Percentiles rank a stretch among this genome's conserved stretches.
These are phyloP conservation scores for Cantharis lateralis DNA, from an alignment of 2,888 invertebrate species.

Conservation along the genomic window DNA sequence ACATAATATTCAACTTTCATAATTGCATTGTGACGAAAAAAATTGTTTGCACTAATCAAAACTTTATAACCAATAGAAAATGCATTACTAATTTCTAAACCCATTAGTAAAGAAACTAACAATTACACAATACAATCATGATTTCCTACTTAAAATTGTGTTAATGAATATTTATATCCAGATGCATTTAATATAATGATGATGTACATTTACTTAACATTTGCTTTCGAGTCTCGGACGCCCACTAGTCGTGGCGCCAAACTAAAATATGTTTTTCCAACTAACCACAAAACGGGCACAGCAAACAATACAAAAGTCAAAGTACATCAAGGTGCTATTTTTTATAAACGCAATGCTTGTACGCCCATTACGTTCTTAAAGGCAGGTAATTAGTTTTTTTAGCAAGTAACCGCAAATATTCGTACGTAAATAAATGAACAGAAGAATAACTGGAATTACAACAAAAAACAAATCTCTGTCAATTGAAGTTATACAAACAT, in stretches of 20 bases:
- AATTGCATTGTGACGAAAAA: background rate
- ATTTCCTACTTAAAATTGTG: conserved; percentile 1
- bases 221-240: conserved; percentile 11
- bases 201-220: conserved; percentile 18
- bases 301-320: conserved; percentile 13
- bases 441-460: background rate
- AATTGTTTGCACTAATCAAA: background rate
- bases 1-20: background rate
- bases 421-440: background rate
- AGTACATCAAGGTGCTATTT: background rate
- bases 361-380: background rate
- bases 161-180: conserved; percentile 4
- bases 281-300: conserved; percentile 15
- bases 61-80: background rate
- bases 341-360: background rate
- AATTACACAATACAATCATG: background rate
- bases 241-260: conserved; percentile 17
- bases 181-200: conserved; percentile 7
- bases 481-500: background rate
- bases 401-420: background rate
- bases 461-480: background rate
- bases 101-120: background rate
- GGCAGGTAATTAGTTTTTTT: conserved; percentile 7
- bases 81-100: background rate
- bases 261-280: conserved; percentile 16